Evolutionary conservation across 2,113 vertebrate genomes (phyloP).

Genomic region (Galbula dea): DNA sequence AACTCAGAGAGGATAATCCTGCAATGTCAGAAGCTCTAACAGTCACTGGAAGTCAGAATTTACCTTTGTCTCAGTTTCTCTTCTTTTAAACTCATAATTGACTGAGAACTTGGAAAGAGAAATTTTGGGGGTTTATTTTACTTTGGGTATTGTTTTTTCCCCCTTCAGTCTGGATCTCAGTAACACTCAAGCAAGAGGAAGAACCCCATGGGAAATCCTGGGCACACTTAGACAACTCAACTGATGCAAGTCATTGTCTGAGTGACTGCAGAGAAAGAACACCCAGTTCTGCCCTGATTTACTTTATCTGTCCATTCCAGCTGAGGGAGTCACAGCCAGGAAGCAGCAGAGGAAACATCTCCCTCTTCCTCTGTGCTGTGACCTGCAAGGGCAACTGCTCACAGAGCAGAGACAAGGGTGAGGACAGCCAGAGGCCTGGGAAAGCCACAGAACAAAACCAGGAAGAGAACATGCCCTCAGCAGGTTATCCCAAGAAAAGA

Average conservation of each 20-base stretch:
- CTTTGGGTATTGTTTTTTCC: not conserved
- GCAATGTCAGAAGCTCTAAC: not conserved
- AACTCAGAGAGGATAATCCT: not conserved
- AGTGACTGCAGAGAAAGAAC: not conserved
- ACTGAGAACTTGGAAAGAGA: not conserved
- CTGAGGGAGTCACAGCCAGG: not conserved
- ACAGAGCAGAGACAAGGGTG: not conserved
- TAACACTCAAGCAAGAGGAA: not conserved
- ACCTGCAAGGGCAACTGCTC: not conserved
- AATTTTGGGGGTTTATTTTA: not conserved
- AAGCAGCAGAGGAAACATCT: not conserved
- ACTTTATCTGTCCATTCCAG: not conserved
- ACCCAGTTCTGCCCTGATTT: not conserved
- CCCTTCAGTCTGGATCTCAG: not conserved
- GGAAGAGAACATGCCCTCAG: not conserved
- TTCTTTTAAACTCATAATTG: not conserved
- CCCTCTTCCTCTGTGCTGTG: accelerated
- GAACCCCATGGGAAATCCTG: not conserved
- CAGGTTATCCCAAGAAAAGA: not conserved
- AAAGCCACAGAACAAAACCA: not conserved
- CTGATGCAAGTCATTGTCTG: accelerated
- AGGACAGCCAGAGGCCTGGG: not conserved
- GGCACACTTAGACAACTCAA: accelerated
- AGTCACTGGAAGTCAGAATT: not conserved
- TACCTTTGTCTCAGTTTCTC: not conserved